Evolutionary conservation across 2,888 invertebrate genomes (phyloP).

Genomic region (Andrena chrysosceles): DNA sequence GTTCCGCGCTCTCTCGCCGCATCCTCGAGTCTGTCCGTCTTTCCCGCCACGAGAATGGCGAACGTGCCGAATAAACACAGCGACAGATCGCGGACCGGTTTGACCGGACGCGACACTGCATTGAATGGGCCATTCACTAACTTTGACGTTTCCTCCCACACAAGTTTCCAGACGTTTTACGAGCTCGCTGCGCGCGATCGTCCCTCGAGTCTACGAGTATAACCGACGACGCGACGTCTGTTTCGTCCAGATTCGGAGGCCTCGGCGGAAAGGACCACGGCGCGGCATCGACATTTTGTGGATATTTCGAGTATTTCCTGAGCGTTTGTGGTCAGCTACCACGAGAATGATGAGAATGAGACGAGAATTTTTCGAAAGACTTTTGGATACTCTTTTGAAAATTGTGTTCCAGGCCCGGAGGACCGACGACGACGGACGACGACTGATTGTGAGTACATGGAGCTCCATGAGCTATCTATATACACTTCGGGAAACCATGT

Average conservation of each 20-base stretch:
- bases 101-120: slow-evolving; percentile 72
- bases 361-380: too few relatives aligned
- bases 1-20: not conserved
- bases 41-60: slow-evolving; percentile 29
- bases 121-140: slow-evolving; percentile 77
- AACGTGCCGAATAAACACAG: slow-evolving; percentile 71
- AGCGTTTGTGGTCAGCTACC: not conserved
- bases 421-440: too few relatives aligned
- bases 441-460: too few relatives aligned
- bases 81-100: slow-evolving; percentile 75
- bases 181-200: slow-evolving; percentile 72
- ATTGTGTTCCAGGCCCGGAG: too few relatives aligned
- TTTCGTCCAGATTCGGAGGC: slow-evolving; percentile 49
- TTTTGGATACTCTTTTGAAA: too few relatives aligned
- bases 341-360: too few relatives aligned
- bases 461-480: too few relatives aligned
- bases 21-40: not conserved
- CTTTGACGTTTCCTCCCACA: slow-evolving; percentile 78
- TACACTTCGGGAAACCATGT: too few relatives aligned
- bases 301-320: slow-evolving; percentile 5
- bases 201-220: slow-evolving; percentile 43
- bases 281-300: not conserved
- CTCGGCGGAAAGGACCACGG: too few relatives aligned
- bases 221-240: slow-evolving; percentile 38
- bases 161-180: slow-evolving; percentile 79